Base-by-base conservation (phyloP, 1,140 invertebrate species). In the Zelostemma sp. region DNA sequence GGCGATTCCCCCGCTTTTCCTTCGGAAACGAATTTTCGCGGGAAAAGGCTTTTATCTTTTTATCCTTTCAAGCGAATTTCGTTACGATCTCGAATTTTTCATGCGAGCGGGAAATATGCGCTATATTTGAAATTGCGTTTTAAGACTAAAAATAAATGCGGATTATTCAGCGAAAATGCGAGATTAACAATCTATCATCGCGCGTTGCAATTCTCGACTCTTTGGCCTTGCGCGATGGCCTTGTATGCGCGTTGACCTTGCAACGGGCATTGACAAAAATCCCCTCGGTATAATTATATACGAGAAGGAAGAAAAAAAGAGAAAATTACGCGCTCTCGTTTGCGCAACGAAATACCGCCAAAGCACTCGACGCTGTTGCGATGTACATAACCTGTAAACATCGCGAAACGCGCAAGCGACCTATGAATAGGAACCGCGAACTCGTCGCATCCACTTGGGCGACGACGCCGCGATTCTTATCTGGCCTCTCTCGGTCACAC, bases 341-440 rank as follows among this genome's bases (percentile, higher is more conserved):
- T n/a, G n/a, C n/a, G n/a, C n/a, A n/a, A n/a, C n/a, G n/a, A n/a
- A n/a, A n/a, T n/a, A n/a, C n/a, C n/a, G n/a, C n/a, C n/a, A n/a
- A n/a, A n/a, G n/a, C n/a, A n/a, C n/a, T n/a, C n/a, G n/a, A n/a
- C n/a, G n/a, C n/a, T n/a, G n/a, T n/a, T n/a, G 58, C 48, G 60
- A 50, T 56, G 12, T 33, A 63, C 66, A 60, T 70, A 71, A 65
- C 62, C 58, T 71, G 62, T 60, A 71, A 61, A 62, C 35, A 19
- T 14, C 16, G 48, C 45, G 62, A 61, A 64, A 59, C 41, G 61
- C 56, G 48, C 35, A 19, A 62, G 33, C 43, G 61, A n/a, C n/a
- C 62, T 71, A 71, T 71, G 68, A 71, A 71, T 71, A 71, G 68
- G 58, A 57, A 38, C 54, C 11, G 56, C 61, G 53, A 62, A 54